Conservation (phyloP, 1,140 invertebrate species). For the Megalopta genalis region DNA sequence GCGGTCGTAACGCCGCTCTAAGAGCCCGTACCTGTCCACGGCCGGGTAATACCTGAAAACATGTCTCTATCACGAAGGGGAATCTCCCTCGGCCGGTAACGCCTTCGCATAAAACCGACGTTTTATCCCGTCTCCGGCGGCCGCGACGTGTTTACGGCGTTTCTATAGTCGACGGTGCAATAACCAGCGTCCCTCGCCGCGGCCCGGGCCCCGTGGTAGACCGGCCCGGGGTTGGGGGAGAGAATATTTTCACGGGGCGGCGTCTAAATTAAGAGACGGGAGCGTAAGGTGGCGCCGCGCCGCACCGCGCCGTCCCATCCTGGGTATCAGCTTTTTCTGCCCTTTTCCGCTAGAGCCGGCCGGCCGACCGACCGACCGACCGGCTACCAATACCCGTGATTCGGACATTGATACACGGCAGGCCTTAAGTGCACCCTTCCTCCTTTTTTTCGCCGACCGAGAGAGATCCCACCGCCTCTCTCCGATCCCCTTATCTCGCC, state of each 20-base stretch:
- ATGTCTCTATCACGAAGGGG: slow-evolving; percentile 77
- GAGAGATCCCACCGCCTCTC: neutral
- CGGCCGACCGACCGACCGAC: too few relatives aligned
- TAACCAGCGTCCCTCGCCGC: slow-evolving; percentile 47
- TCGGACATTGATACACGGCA: slow-evolving; percentile 13
- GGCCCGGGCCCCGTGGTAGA: neutral
- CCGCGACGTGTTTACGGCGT: slow-evolving; percentile 75
- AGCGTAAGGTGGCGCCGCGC: slow-evolving; percentile 50
- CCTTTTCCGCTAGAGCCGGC: slow-evolving; percentile 49
- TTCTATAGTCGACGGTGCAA: slow-evolving; percentile 69
- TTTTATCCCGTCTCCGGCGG: slow-evolving; percentile 74
- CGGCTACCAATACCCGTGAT: slow-evolving; percentile 38
- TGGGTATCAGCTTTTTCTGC: slow-evolving; percentile 53
- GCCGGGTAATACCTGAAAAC: slow-evolving; percentile 78
- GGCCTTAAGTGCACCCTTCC: slow-evolving; percentile 36
- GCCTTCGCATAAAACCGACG: slow-evolving; percentile 77
- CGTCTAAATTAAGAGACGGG: slow-evolving; percentile 61
- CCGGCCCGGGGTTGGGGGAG: neutral
- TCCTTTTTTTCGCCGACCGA: neutral
- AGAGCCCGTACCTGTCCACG: slow-evolving; percentile 78
- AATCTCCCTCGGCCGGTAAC: slow-evolving; percentile 72
- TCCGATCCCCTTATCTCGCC: neutral
- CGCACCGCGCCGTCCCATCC: too few relatives aligned
- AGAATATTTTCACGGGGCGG: slow-evolving; percentile 61
- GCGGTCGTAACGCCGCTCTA: slow-evolving; percentile 76